Evolutionary conservation across 35 echinoderm and acorn worm species (phyloP), one percentile per base, ranked within the genome.

Genomic region (Apostichopus japonicus): DNA sequence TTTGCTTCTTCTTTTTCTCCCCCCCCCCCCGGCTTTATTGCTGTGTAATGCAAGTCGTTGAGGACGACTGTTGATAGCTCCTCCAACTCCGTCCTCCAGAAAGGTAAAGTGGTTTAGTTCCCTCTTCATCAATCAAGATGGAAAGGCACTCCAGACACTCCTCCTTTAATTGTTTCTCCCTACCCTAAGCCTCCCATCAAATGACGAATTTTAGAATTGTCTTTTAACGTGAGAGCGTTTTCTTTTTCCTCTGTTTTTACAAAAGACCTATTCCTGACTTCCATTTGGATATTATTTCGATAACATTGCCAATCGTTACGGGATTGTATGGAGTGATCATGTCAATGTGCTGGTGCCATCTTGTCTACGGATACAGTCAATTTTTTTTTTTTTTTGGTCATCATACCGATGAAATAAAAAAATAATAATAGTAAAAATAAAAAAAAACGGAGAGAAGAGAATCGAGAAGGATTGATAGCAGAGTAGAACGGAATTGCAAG

Each of bases 271-370:
- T 57, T 75, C 13, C 55, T 84, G 54, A 84, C 81, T 84, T 84
- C 54, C 16, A 56, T 58, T 58, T 23, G 81, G 81, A 84, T 84
- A 84, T 84, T 55, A 84, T 84, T 84, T 84, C 81, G 57, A 84
- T 84, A 84, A 84, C 53, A 58, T 58, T 57, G 81, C 24, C 81
- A 84, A 84, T 84, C 15, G 81, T 59, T n/a, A 44, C 33, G 27
- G 81, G 53, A 62, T 84, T 58, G 56, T 84, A 84, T 58, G 54
- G 81, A 84, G 81, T 84, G 54, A 84, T 57, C 54, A 57, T 23
- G 81, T 57, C 81, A 84, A 84, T 54, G 23, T 84, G 81, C 81
- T 62, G 81, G 81, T 84, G 81, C 81, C 81, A 57, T 58, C 81
- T 84, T 84, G 81, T 84, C 81, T 55, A 55, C n/a, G 56, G 56